Evolutionary conservation across 2,797 vertebrate genomes (phyloP).

Genomic region (Eleutherodactylus coqui): DNA sequence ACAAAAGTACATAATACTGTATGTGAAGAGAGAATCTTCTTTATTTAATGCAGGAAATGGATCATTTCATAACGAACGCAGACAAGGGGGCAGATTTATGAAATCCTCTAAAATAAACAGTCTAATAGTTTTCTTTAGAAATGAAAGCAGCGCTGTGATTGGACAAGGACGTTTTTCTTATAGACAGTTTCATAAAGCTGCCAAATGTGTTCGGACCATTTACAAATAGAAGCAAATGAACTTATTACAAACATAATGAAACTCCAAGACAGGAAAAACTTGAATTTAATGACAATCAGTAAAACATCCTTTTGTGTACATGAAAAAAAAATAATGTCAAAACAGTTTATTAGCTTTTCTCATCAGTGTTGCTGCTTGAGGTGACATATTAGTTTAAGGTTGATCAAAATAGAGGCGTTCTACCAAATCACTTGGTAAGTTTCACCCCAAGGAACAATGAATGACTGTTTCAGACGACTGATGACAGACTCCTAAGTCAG

Average conservation of each 20-base stretch:
- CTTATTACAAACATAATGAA: background rate
- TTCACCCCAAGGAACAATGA: no score
- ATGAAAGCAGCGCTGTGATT: no score
- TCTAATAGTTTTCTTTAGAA: no score
- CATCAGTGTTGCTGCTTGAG: background rate
- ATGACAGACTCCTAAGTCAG: no score
- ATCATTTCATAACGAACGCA: background rate
- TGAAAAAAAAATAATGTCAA: background rate
- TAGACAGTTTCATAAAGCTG: no score
- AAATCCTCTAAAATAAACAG: no score
- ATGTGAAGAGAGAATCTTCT: background rate
- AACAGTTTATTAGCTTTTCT: background rate
- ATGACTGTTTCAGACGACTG: no score
- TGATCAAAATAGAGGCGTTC: no score
- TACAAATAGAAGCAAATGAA: background rate
- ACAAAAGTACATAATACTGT: background rate
- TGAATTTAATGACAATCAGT: background rate
- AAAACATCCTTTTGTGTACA: background rate
- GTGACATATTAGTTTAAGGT: no score
- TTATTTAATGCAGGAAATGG: slow-evolving; percentile 16
- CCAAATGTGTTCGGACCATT: background rate
- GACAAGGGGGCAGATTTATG: no score
- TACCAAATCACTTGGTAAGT: no score
- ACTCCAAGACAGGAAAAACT: background rate
- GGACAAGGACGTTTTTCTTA: no score